Conservation (phyloP, 53 echinoderm and acorn worm species). For the Antedon mediterranea region DNA sequence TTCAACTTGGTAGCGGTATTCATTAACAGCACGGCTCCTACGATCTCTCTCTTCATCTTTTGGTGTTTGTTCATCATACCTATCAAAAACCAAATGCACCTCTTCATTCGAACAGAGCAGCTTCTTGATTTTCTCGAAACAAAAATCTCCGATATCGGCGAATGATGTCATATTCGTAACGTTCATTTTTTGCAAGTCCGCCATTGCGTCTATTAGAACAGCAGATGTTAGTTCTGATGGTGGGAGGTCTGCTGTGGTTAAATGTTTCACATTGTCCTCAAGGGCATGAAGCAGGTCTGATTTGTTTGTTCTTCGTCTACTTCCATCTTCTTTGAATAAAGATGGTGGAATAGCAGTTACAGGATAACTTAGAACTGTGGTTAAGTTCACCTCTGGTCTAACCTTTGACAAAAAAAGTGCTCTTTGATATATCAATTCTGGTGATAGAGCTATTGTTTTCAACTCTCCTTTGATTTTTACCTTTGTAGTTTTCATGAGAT, state of each 20-base stretch:
- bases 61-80: no score
- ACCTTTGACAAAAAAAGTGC: slow-evolving; percentile 16
- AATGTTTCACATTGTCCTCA: slow-evolving; percentile 7
- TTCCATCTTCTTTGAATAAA: slow-evolving; percentile 20
- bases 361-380: slow-evolving; percentile 16
- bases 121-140: no score
- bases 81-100: no score
- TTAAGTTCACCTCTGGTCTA: slow-evolving; percentile 6
- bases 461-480: slow-evolving; percentile 2
- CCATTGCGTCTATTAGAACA: slow-evolving; percentile 5
- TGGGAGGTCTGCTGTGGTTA: slow-evolving; percentile 5
- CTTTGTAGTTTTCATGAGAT: slow-evolving; percentile 26
- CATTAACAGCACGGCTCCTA: no score
- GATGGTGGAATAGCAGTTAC: slow-evolving; percentile 10
- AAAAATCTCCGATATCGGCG: no score
- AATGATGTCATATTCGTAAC: neutral
- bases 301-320: slow-evolving; percentile 16
- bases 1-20: no score
- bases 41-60: no score
- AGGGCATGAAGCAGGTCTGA: slow-evolving; percentile 16
- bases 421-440: slow-evolving; percentile 21
- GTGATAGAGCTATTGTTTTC: slow-evolving; percentile 7
- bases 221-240: slow-evolving; percentile 5
- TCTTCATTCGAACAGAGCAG: no score
- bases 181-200: slow-evolving; percentile 14